Evolutionary conservation across 2,113 vertebrate genomes (phyloP).

Genomic region (Colius striatus): DNA sequence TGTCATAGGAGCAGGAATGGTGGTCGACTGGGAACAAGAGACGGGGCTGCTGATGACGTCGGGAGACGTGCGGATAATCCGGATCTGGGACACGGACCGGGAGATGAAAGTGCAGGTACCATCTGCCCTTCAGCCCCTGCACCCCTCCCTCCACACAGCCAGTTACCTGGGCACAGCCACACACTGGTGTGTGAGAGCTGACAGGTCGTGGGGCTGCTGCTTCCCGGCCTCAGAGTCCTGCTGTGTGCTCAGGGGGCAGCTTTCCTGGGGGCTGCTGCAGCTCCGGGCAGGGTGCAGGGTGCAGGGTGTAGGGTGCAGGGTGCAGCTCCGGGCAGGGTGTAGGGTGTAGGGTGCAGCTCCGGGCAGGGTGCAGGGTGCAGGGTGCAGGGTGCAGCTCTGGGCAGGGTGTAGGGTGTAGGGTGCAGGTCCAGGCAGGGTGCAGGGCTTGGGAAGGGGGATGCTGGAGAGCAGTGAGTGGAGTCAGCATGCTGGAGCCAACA

Average conservation of each 20-base stretch:
- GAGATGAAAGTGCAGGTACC: slow-evolving; percentile 97
- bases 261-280: background rate
- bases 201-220: background rate
- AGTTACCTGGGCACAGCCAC: rapidly evolving
- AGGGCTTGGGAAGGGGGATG: background rate
- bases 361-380: background rate
- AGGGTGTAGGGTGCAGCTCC: no score
- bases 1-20: slow-evolving; percentile 91
- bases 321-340: background rate
- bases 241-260: background rate
- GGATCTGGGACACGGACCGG: slow-evolving; percentile 96
- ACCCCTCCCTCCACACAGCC: rapidly evolving
- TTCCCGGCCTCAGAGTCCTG: rapidly evolving
- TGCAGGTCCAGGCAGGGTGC: no score
- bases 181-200: background rate
- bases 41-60: slow-evolving; percentile 96
- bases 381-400: background rate
- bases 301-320: no score
- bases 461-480: background rate
- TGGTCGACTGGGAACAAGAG: slow-evolving; percentile 98
- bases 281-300: background rate
- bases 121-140: no score
- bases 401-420: no score
- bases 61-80: slow-evolving; percentile 92
- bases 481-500: background rate